These are phyloP conservation scores for Bungarus multicinctus DNA, from an alignment of 2,113 vertebrate genomes.

Conservation along the genomic window DNA sequence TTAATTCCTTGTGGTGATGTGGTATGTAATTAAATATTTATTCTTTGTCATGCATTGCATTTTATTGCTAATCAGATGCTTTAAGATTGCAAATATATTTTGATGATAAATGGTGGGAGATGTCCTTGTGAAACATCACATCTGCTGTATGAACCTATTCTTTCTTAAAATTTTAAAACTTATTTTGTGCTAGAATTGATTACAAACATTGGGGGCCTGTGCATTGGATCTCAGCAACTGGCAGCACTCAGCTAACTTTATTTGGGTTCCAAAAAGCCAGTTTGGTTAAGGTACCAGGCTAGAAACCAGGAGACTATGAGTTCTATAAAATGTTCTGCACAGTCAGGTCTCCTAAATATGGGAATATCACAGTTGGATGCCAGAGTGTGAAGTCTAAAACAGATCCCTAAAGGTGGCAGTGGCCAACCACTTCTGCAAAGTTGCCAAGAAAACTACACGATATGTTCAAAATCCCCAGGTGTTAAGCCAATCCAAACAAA, in stretches of 20 bases:
- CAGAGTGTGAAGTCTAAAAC: not conserved
- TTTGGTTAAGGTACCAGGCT: not conserved
- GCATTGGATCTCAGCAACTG: not conserved
- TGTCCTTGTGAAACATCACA: not conserved
- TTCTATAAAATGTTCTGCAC: not conserved
- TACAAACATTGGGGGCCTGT: not conserved
- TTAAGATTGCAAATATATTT: not conserved
- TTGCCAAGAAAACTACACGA: not conserved
- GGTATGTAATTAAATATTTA: conserved; percentile 46
- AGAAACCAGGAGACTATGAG: not conserved
- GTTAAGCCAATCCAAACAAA: not conserved
- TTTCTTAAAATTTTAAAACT: not conserved
- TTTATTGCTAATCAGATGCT: not conserved
- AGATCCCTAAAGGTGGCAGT: not conserved
- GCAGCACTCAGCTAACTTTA: not conserved
- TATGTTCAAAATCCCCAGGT: not conserved
- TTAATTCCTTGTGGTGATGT: conserved; percentile 67
- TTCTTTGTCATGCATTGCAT: not conserved
- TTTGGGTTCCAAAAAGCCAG: not conserved
- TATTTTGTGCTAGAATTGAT: not conserved
- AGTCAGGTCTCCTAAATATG: not conserved
- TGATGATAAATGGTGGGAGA: not conserved
- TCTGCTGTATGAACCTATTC: not conserved
- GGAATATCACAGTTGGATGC: not conserved
- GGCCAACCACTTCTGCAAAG: not conserved